Evolutionary conservation across 2,113 vertebrate genomes (phyloP), one percentile per base, ranked within the genome.

Genomic region (Laticauda colubrina): DNA sequence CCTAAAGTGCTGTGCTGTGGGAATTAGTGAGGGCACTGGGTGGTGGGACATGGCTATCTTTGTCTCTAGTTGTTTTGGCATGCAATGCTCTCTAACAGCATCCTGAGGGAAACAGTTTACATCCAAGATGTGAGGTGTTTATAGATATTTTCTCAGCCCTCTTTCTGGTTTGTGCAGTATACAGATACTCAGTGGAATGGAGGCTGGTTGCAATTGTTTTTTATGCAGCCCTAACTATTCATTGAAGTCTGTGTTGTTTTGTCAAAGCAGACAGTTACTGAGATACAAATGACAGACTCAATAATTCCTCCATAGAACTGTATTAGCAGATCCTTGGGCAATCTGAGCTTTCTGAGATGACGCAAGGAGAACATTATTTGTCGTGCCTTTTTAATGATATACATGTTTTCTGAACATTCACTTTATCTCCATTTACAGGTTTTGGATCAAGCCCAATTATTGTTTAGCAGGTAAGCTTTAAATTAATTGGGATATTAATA

Each of bases 351-450:
- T 69, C 29, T 69, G 64, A 34, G 29, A 5, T 6, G 64, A n/a
- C 0, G 14, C 3, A 34, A n/a, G 26, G 10, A 64, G 64, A 69
- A 69, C 64, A 34, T 69, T 69, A 9, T n/a, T 69, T 69, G 64
- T 34, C 34, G 12, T 69, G 29, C 29, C 12, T 69, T 69, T 69
- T 69, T 69, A 69, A 69, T 69, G 64, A 69, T n/a, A 81, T 54
- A 7, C 43, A 3, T 18, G 8, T 88, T 88, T 61, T 59, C 26
- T 87, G 24, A 61, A 91, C 23, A 81, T 11, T 24, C 20, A 75
- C 6, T 91, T 15, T 75, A 15, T 89, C 24, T 92, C 87, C 29
- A 61, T 93, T 85, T 81, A 85, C 69, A 92, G 92, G 51, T 86
- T 85, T n/a, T 86, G 88, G 75, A 54, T 14, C 88, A 24, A 10